Evolutionary conservation across 2,888 invertebrate genomes (phyloP).

Genomic region (Cryptocephalus moraei): DNA sequence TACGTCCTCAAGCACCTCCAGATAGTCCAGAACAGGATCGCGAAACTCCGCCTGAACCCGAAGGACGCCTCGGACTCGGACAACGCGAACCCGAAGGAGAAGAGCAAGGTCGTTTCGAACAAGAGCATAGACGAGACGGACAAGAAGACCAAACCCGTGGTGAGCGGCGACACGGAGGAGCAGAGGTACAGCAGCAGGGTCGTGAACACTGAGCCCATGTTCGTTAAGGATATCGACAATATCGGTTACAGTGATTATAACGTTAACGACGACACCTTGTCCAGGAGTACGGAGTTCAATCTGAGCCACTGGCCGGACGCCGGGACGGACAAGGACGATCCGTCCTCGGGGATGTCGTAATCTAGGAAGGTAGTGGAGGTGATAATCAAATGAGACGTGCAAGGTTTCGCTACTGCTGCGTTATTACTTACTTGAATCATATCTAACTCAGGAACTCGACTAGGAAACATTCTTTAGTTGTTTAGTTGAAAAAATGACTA

Average conservation of each 20-base stretch:
- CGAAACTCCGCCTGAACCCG: conserved; percentile 24
- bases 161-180: conserved; percentile 34
- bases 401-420: no score
- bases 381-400: no score
- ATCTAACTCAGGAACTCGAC: no score
- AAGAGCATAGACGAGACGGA: conserved; percentile 35
- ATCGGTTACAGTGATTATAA: conserved; percentile 21
- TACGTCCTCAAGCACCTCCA: conserved; percentile 84
- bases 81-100: conserved; percentile 23
- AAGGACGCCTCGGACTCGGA: conserved; percentile 28
- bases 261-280: conserved; percentile 11
- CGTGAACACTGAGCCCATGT: conserved; percentile 37
- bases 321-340: conserved; percentile 36
- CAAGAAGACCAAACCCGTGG: conserved; percentile 33
- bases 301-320: conserved; percentile 12
- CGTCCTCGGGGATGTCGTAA: conserved; percentile 41
- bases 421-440: no score
- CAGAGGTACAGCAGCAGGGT: conserved; percentile 37
- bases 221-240: conserved; percentile 34
- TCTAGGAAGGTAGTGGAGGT: neutral
- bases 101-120: conserved; percentile 34
- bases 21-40: conserved; percentile 68
- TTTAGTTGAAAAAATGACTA: no score
- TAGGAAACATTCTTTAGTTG: no score
- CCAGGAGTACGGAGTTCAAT: conserved; percentile 15